Percentiles rank a stretch among this genome's conserved stretches.
phyloP scores from a whole-genome alignment of 2,113 vertebrate species.

The Sinocyclocheilus grahami region DNA sequence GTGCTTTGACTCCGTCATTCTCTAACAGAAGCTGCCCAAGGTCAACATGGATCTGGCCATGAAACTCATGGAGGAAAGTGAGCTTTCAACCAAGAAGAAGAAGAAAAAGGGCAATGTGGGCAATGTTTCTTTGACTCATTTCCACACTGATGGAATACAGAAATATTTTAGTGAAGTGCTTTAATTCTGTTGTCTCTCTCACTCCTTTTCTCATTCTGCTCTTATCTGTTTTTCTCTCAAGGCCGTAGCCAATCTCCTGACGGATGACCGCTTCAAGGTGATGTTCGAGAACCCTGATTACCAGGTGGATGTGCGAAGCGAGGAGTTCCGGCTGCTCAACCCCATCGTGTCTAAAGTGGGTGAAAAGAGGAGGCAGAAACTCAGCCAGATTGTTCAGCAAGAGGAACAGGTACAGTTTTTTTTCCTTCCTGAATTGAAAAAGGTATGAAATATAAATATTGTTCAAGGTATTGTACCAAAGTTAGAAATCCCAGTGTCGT shows the following conservation, averaged over 20 bases:
- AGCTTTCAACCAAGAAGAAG: conserved; percentile 73
- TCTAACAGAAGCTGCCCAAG: conserved; percentile 86
- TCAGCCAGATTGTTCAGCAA: conserved; percentile 78
- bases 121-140: background rate
- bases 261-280: conserved; percentile 93
- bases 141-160: background rate
- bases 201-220: background rate
- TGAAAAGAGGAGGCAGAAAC: conserved; percentile 89
- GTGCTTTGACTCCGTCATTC: background rate
- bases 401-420: conserved; percentile 56
- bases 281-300: conserved; percentile 99
- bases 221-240: conserved; percentile 55
- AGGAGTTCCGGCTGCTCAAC: conserved; percentile 95
- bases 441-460: background rate
- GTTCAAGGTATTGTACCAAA: background rate
- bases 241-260: conserved; percentile 86
- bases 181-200: background rate
- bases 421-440: background rate
- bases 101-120: conserved; percentile 91
- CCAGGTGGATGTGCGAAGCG: conserved; percentile 94
- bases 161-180: background rate
- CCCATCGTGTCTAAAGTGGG: conserved; percentile 94
- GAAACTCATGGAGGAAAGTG: conserved; percentile 93
- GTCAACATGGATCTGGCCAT: conserved; percentile 96
- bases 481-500: no score